Percentiles rank a stretch among this genome's conserved stretches.
phyloP scores from a whole-genome alignment of 2,797 vertebrate genomes.

The Malacoctenus gilli region DNA sequence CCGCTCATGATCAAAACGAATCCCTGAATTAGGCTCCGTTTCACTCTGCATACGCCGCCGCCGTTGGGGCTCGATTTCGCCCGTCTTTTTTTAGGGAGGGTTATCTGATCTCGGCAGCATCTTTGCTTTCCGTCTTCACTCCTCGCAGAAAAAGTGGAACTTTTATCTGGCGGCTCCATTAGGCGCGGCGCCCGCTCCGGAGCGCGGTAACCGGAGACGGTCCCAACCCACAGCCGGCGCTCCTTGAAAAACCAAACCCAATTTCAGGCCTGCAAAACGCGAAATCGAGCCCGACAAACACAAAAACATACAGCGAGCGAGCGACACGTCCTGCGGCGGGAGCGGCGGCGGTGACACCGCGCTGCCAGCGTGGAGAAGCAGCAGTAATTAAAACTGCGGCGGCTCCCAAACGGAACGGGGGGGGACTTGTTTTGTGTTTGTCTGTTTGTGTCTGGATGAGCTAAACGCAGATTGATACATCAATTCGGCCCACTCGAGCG shows the following conservation, averaged over 20 bases:
- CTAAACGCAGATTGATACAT: conserved; percentile 51
- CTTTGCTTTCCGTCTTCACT: conserved; percentile 41
- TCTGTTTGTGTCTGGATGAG: conserved; percentile 14
- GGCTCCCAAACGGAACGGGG: conserved; percentile 26
- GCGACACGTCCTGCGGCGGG: conserved; percentile 28
- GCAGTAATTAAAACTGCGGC: conserved; percentile 36
- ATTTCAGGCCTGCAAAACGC: conserved; percentile 41
- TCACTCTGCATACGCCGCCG: no score
- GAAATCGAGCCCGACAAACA: conserved; percentile 44
- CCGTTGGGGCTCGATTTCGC: conserved; percentile 3
- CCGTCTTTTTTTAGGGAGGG: conserved; percentile 3
- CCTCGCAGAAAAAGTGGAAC: conserved; percentile 39
- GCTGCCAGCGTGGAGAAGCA: conserved; percentile 9
- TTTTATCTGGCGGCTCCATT: conserved; percentile 60
- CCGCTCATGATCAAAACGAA: conserved; percentile 49
- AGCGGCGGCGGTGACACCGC: conserved; percentile 25
- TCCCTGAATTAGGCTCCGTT: conserved; percentile 40
- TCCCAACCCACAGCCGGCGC: conserved; percentile 31
- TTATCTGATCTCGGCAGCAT: conserved; percentile 36
- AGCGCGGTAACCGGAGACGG: conserved; percentile 44
- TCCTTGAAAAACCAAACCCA: conserved; percentile 55
- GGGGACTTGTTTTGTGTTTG: conserved; percentile 12
- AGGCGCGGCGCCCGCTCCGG: conserved; percentile 45
- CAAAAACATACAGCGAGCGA: conserved; percentile 45
- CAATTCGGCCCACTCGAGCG: conserved; percentile 28